Evolutionary conservation across 2,888 invertebrate genomes (phyloP).

Genomic region (Scelioninae gen. 1): DNA sequence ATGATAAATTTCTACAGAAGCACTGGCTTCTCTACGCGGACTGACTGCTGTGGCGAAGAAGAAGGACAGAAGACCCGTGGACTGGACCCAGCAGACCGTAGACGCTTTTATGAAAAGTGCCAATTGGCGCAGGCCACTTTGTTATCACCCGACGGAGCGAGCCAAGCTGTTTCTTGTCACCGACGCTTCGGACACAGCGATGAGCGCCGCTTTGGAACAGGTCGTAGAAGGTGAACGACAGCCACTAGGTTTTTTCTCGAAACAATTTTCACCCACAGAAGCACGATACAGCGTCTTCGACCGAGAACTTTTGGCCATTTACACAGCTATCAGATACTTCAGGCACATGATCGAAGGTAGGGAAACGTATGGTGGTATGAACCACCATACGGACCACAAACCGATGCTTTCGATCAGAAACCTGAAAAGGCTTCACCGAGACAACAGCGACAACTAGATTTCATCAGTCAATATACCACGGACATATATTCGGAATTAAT

Average conservation of each 20-base stretch:
- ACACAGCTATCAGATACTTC: not conserved
- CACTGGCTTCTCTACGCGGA: too few relatives aligned
- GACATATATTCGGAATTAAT: slow-evolving; percentile 50
- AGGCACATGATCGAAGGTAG: slow-evolving; percentile 26
- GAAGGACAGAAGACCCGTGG: too few relatives aligned
- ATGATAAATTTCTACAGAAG: too few relatives aligned
- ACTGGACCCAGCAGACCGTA: too few relatives aligned
- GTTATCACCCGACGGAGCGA: too few relatives aligned
- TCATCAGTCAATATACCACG: slow-evolving; percentile 64
- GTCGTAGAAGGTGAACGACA: slow-evolving; percentile 5
- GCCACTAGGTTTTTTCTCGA: slow-evolving; percentile 52
- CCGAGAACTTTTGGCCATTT: slow-evolving; percentile 7
- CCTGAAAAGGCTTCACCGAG: slow-evolving; percentile 46
- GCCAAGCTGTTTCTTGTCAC: too few relatives aligned
- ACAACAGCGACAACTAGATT: slow-evolving; percentile 51
- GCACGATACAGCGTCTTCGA: slow-evolving; percentile 6
- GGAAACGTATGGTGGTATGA: slow-evolving; percentile 3
- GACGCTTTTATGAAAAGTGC: too few relatives aligned
- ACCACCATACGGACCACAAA: slow-evolving; percentile 55
- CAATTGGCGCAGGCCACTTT: too few relatives aligned
- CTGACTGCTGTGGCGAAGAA: too few relatives aligned
- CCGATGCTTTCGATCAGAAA: slow-evolving; percentile 49
- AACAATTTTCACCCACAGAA: not conserved
- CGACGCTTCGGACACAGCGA: too few relatives aligned
- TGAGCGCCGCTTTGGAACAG: slow-evolving; percentile 13